phyloP scores from a whole-genome alignment of 1,140 invertebrate genomes.

The Triops longicaudatus region DNA sequence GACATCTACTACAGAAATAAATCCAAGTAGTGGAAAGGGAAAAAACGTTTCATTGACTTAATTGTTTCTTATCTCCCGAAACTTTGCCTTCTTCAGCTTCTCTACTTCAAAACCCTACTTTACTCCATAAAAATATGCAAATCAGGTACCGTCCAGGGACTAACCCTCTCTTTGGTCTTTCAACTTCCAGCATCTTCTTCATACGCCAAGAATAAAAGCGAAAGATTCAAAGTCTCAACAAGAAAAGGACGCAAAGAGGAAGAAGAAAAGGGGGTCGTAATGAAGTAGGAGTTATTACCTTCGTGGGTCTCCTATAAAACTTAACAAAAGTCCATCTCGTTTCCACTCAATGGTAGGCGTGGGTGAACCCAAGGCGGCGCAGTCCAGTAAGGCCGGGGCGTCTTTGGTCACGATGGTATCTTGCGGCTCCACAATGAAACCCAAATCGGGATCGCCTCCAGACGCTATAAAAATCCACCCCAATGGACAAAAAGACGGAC shows the following conservation, averaged over 20 bases:
- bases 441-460: constrained; percentile 33
- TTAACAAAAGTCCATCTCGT: constrained; percentile 37
- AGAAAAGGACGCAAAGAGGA: not conserved
- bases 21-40: no score
- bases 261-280: not conserved
- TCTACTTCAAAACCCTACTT: no score
- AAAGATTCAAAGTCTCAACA: no score
- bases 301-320: constrained; percentile 36
- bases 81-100: no score
- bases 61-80: no score
- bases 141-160: no score
- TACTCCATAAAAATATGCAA: no score
- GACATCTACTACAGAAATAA: no score
- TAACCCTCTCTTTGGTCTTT: not conserved
- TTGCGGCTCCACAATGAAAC: constrained; percentile 40
- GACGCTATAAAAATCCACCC: constrained; percentile 5
- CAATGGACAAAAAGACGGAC: not conserved
- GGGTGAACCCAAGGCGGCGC: constrained; percentile 36
- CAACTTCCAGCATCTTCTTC: not conserved
- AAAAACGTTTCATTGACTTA: no score
- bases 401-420: constrained; percentile 39
- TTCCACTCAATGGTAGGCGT: constrained; percentile 39
- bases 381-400: constrained; percentile 39
- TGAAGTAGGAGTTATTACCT: constrained; percentile 31
- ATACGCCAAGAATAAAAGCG: not conserved